phyloP scores from a whole-genome alignment of 2,797 vertebrate species.

The Squalus acanthias region DNA sequence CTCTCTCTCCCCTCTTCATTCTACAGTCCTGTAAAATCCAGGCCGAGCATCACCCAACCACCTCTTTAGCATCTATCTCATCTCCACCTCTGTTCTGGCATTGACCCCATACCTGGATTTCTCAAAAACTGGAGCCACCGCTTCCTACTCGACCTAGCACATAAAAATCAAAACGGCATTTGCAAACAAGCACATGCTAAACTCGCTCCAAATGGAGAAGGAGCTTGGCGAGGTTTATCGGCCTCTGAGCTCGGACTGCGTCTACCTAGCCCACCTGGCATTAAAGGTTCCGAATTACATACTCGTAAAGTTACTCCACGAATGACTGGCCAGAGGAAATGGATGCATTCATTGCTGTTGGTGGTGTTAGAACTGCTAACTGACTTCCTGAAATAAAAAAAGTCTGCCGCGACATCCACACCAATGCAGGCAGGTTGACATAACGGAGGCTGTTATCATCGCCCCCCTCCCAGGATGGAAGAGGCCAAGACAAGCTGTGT shows the following conservation, averaged over 20 bases:
- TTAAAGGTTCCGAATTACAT: background rate
- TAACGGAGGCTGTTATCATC: background rate
- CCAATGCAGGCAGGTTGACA: background rate
- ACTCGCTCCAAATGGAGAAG: too few species aligned
- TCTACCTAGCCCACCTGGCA: background rate
- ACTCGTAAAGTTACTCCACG: background rate
- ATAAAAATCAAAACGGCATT: too few species aligned
- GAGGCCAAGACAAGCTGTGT: background rate
- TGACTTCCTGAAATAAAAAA: background rate
- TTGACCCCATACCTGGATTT: too few species aligned
- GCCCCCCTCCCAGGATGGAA: background rate
- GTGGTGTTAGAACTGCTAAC: background rate
- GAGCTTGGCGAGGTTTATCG: background rate
- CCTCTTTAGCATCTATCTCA: too few species aligned
- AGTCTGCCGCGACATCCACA: background rate
- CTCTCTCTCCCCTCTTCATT: too few species aligned
- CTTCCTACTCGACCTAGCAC: too few species aligned
- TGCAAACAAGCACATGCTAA: too few species aligned
- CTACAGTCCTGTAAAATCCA: too few species aligned
- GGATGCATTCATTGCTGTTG: background rate
- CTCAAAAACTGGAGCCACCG: too few species aligned
- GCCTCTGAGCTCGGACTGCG: background rate
- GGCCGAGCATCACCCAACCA: too few species aligned
- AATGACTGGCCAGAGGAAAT: too few species aligned
- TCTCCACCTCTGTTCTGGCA: too few species aligned